A percentile compares a stretch with the other conserved stretches of the same genome.
phyloP scores from a whole-genome alignment of 1,140 invertebrate genomes.

The Drosophila takahashii region DNA sequence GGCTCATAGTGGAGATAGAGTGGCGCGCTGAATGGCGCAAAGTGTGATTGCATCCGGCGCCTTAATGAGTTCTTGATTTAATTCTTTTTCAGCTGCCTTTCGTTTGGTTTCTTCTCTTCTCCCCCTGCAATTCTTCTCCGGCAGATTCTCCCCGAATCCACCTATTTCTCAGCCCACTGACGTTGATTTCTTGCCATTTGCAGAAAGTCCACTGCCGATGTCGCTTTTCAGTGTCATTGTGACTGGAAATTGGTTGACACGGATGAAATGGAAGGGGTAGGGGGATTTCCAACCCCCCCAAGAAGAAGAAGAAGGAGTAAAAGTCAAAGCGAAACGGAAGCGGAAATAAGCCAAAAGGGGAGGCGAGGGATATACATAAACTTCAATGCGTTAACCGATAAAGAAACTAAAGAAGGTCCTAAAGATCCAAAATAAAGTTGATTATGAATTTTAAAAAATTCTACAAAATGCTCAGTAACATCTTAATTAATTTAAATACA shows the following conservation, averaged over 20 bases:
- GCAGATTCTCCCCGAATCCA: constrained; percentile 3
- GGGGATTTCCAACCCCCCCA: not conserved
- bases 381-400: not conserved
- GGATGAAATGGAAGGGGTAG: constrained; percentile 7
- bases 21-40: constrained; percentile 77
- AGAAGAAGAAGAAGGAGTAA: not conserved
- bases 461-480: no score
- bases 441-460: not conserved
- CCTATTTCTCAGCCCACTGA: constrained; percentile 43
- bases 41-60: constrained; percentile 84
- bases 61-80: constrained; percentile 84
- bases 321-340: constrained; percentile 21
- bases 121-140: constrained; percentile 13
- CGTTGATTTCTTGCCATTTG: constrained; percentile 80
- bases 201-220: constrained; percentile 66
- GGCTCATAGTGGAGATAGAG: constrained; percentile 38
- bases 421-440: not conserved
- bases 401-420: not conserved
- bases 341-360: constrained; percentile 40
- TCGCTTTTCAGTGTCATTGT: constrained; percentile 70
- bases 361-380: not conserved
- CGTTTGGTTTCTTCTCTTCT: constrained; percentile 60
- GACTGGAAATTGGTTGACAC: constrained; percentile 67
- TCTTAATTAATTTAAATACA: not conserved
- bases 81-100: constrained; percentile 81